Evolutionary conservation across 1,140 invertebrate genomes (phyloP), one percentile per base, ranked within the genome.

Genomic region (Tribolium madens): DNA sequence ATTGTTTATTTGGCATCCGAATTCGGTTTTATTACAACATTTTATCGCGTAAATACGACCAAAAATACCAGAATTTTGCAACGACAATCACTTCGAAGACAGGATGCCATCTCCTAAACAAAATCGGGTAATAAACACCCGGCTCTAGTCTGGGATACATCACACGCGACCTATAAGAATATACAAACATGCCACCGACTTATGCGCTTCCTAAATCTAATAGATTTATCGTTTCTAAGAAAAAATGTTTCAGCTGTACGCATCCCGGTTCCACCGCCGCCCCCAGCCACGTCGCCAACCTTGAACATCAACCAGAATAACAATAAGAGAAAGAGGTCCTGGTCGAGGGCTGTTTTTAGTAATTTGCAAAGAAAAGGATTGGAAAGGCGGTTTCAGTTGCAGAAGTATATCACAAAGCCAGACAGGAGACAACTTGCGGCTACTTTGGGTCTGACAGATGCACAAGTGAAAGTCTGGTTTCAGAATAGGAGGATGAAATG

Each of bases 371-470:
- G 96, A 15, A 96, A 97, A 86, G 96, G 96, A 1, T 87, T 98
- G 26, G 96, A 98, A 85, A 91, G 94, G 78, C 86, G 96, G 79
- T 98, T 98, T 84, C 94, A 96, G 80, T 89, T 97, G n/a, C 96
- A 98, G 86, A 97, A 97, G 84, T 98, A 98, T 84, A 97, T 98
- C 76, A 96, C 95, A 0, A 98, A 98, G 86, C 96, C 95, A 0
- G 96, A 98, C 81, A 89, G 96, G 83, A 89, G 96, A 81, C 96
- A 97, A 85, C 86, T 98, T 47, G 96, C 96, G 0, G 95, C 95
- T 53, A 96, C 95, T 76, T 87, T 98, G 26, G 96, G 96, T 42
- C 89, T 98, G 0, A 97, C 95, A 18, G 96, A 98, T 87, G 94
- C 93, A 64, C 94, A 95, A 89, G 94, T 97, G 0, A 97, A 97